Evolutionary conservation across 2,797 vertebrate species (phyloP), one percentile per base, ranked within the genome.

Genomic region (Hoplostethus mediterraneus): DNA sequence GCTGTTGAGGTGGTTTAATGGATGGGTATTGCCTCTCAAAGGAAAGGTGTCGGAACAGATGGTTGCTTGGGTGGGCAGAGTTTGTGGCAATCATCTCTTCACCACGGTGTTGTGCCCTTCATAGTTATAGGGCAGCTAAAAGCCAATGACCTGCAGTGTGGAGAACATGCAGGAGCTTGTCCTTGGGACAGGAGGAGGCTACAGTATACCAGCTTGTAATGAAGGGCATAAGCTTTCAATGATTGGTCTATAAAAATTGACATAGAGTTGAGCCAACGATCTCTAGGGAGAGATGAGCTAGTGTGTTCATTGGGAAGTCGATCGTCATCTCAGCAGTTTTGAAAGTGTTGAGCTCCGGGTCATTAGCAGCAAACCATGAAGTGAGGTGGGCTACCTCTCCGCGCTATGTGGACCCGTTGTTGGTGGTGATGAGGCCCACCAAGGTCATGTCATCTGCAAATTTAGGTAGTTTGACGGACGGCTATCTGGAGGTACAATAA

Each of bases 311-410:
- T 40, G 21, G 21, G 42, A 70, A 67, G 77, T 82, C 70, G 57
- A 69, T 82, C 75, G 70, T 79, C 56, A 56, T 51, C 63, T 83
- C 73, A 73, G 81, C 82, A 79, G 49, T 81, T 85, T 87, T 74
- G 42, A 80, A 83, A 61, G 31, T 17, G 14, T 63, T 80, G 44
- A 70, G 82, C 83, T 85, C 52, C 61, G 67, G 31, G 62, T 67
- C 67, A 76, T 85, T 77, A 85, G 58, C 65, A 38, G 38, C 28
- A 42, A 67, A 77, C 38, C 52, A 57, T 66, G 67, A 76, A 52
- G 31, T 11, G 62, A 60, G 52, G 12, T 38, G 5, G 40, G 17
- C 44, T 6, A 0, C 33, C 33, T 57, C 36, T 58, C 54, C 25
- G 6, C 6, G 53, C 8, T 59, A 36, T 21, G n/a, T 71, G 49